A percentile compares a stretch with the other conserved stretches of the same genome.
These are phyloP conservation scores for Kradibia gibbosae DNA, from an alignment of 1,140 invertebrate species.

Conservation along the genomic window DNA sequence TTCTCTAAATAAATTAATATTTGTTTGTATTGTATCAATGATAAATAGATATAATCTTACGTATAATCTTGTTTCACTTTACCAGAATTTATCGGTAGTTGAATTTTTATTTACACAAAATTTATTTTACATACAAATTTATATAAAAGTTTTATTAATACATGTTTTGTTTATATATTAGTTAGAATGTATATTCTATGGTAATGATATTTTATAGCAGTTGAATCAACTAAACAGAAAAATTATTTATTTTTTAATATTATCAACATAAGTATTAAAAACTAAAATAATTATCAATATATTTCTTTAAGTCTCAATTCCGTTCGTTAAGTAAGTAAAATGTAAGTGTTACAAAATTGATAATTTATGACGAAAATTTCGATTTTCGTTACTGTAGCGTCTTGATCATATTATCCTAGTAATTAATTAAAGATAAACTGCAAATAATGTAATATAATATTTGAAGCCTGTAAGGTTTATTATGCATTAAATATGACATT, in stretches of 20 bases:
- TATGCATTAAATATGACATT: no score
- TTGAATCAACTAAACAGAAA: no score
- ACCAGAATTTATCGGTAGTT: not conserved
- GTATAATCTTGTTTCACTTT: not conserved
- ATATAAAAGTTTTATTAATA: not conserved
- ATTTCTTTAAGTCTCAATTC: no score
- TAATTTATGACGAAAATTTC: conserved; percentile 1
- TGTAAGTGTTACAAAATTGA: not conserved
- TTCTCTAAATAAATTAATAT: not conserved
- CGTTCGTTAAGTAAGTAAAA: not conserved
- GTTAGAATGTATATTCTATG: no score
- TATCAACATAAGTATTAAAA: no score
- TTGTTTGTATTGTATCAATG: not conserved
- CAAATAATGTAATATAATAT: no score
- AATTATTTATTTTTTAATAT: no score
- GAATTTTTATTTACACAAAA: not conserved
- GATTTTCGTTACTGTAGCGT: not conserved
- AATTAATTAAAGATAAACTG: not conserved
- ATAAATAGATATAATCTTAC: not conserved
- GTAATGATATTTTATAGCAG: no score
- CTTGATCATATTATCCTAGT: not conserved
- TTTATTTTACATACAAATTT: not conserved
- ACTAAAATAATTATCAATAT: no score
- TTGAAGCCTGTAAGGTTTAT: no score
- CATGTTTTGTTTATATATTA: no score